phyloP scores from a whole-genome alignment of 1,140 invertebrate species.

The Drosophila repletoides region DNA sequence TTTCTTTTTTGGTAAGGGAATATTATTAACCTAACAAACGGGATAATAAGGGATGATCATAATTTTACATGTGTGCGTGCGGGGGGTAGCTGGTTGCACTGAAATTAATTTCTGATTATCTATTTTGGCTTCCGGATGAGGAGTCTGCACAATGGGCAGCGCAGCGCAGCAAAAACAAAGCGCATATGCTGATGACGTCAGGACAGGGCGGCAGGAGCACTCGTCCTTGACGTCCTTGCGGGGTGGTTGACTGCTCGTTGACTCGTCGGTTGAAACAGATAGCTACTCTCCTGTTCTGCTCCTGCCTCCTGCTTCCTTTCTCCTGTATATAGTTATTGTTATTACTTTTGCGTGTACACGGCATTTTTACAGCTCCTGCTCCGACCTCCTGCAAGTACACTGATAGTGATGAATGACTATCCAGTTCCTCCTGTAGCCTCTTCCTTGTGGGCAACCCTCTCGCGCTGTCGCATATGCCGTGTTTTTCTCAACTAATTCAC shows the following conservation, averaged over 20 bases:
- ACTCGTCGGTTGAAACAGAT: conserved; percentile 22
- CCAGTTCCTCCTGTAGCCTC: conserved; percentile 4
- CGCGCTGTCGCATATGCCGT: conserved; percentile 62
- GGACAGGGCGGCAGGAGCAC: conserved; percentile 16
- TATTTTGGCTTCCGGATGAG: conserved; percentile 57
- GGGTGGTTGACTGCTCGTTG: conserved; percentile 66
- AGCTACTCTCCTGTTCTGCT: conserved; percentile 1
- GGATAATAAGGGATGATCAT: conserved; percentile 82
- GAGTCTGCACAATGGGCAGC: neutral
- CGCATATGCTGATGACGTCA: conserved; percentile 73
- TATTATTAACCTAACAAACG: conserved; percentile 77
- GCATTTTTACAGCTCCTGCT: conserved; percentile 50
- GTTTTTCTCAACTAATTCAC: conserved; percentile 70
- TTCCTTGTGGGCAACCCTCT: neutral
- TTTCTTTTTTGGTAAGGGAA: conserved; percentile 14
- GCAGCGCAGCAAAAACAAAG: conserved; percentile 34
- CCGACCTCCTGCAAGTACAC: conserved; percentile 17
- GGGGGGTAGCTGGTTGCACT: conserved; percentile 56
- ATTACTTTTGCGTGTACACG: conserved; percentile 69
- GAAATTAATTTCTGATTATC: conserved; percentile 82
- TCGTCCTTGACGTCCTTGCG: conserved; percentile 65
- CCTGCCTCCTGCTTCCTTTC: neutral
- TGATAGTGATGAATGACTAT: conserved; percentile 67
- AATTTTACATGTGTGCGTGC: conserved; percentile 69
- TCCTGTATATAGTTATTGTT: conserved; percentile 60